Evolutionary conservation across 2,797 vertebrate species (phyloP).

Genomic region (Myotis planiceps): DNA sequence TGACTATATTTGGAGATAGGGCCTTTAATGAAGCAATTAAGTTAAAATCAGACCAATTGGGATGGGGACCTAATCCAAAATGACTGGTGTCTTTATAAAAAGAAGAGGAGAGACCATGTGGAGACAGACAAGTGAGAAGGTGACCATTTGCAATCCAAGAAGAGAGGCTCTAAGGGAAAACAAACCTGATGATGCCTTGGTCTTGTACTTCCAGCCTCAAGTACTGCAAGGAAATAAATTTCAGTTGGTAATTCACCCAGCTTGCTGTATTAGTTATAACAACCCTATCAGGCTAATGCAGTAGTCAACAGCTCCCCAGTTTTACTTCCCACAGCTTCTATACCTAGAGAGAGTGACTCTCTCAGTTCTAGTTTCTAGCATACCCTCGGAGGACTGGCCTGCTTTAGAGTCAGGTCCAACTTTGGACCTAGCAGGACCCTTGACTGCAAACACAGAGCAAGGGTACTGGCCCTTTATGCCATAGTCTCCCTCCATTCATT

Average conservation of each 20-base stretch:
- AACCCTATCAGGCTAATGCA: no score
- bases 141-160: neutral
- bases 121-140: neutral
- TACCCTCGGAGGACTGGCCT: neutral
- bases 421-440: neutral
- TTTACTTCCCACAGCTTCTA: neutral
- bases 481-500: neutral
- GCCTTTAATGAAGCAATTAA: neutral
- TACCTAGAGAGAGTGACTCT: neutral
- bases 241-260: neutral
- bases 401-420: neutral
- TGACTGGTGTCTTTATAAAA: neutral
- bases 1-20: neutral
- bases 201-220: neutral
- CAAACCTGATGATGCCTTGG: neutral
- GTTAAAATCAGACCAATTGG: neutral
- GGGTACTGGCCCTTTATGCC: neutral
- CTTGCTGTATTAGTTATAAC: neutral
- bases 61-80: neutral
- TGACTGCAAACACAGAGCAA: neutral
- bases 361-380: neutral
- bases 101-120: neutral
- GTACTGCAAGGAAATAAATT: neutral
- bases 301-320: neutral
- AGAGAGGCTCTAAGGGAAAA: neutral